phyloP scores from a whole-genome alignment of 2,888 invertebrate genomes.

The Apodemia mormo region DNA sequence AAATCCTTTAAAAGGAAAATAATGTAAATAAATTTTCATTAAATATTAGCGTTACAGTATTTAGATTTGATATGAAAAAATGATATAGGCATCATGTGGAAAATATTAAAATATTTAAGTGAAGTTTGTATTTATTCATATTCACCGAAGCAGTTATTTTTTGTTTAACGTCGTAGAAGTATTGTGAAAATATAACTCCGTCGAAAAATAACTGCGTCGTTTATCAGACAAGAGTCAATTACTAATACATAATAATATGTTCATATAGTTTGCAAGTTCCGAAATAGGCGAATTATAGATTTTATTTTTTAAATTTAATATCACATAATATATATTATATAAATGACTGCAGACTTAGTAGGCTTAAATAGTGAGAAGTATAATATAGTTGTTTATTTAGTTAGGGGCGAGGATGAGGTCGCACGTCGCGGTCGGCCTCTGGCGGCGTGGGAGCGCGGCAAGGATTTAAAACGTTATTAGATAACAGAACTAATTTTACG shows the following conservation, averaged over 20 bases:
- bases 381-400: constrained; percentile 70
- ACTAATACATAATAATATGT: constrained; percentile 46
- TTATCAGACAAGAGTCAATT: constrained; percentile 42
- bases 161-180: not conserved
- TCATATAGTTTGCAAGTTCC: constrained; percentile 17
- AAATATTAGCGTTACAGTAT: constrained; percentile 62
- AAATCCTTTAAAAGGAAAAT: constrained; percentile 72
- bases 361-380: constrained; percentile 64
- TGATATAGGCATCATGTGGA: constrained; percentile 62
- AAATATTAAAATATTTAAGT: constrained; percentile 67
- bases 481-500: too few relatives aligned
- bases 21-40: constrained; percentile 72
- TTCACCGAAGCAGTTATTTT: constrained; percentile 6
- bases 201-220: constrained; percentile 11
- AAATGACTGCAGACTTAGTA: constrained; percentile 51
- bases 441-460: not conserved
- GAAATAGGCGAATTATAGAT: constrained; percentile 15
- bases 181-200: not conserved
- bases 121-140: constrained; percentile 35
- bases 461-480: too few relatives aligned
- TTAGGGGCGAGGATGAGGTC: constrained; percentile 11
- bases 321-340: constrained; percentile 32
- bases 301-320: constrained; percentile 30
- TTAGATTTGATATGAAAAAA: constrained; percentile 65
- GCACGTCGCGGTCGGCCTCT: constrained; percentile 42